Percentiles rank a stretch among this genome's conserved stretches.
Conservation (phyloP, 2,113 vertebrate species). For the Chamaea fasciata region DNA sequence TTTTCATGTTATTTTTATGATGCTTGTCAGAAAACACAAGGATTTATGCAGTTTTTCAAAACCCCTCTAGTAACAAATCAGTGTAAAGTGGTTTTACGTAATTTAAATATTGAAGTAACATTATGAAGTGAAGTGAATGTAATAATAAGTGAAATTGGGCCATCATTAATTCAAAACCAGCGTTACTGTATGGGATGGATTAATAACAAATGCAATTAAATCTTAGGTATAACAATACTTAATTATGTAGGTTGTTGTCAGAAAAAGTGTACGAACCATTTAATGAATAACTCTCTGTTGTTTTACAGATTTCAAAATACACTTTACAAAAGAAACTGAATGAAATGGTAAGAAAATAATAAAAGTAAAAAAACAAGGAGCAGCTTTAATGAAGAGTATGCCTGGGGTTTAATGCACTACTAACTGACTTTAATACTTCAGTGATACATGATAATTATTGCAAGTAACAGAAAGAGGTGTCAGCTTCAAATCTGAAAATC, state of each 20-base stretch:
- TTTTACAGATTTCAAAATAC: slow-evolving; percentile 91
- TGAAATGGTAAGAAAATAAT: slow-evolving; percentile 86
- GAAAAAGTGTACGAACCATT: neutral
- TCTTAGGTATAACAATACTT: neutral
- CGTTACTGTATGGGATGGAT: neutral
- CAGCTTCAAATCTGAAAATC: neutral
- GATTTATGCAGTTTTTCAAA: neutral
- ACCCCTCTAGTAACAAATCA: neutral
- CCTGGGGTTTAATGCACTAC: neutral
- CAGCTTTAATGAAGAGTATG: neutral
- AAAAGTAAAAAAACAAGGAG: neutral
- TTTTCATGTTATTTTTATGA: neutral
- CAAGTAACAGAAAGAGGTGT: neutral
- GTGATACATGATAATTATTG: neutral
- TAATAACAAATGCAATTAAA: neutral
- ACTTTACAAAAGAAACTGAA: slow-evolving; percentile 90
- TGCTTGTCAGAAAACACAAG: neutral
- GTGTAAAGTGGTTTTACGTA: neutral
- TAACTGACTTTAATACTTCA: neutral
- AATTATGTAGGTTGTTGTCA: neutral
- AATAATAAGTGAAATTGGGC: neutral
- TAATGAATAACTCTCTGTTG: slow-evolving; percentile 17
- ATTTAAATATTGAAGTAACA: neutral
- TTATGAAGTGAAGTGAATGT: neutral
- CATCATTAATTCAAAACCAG: neutral